Evolutionary conservation across 1,140 invertebrate species (phyloP), one percentile per base, ranked within the genome.

Genomic region (Drosophila lini): DNA sequence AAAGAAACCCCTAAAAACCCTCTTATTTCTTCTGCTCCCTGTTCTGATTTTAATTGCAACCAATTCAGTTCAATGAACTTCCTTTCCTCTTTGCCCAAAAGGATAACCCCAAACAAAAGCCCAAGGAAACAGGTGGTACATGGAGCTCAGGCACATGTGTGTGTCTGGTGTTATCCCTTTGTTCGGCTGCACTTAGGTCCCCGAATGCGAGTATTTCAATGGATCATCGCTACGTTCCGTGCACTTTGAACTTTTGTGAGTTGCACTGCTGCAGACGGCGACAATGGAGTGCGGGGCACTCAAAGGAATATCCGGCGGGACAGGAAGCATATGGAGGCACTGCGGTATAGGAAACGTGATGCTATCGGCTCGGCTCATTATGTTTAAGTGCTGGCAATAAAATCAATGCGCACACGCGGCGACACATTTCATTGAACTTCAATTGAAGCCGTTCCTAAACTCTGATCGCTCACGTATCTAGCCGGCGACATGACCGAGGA

Each of bases 381-480:
- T 89, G 84, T 84, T 89, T 88, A 89, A 88, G 81, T 89, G 78
- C 84, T 75, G 81, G 84, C 84, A 88, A 88, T 88, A 88, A 88
- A 88, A 88, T 88, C 80, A 84, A 89, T 84, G 80, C 80, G 75
- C 78, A 62, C 78, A 62, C 68, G 55, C 42, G 56, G 68, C 80
- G 73, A 83, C 80, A 80, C 77, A 81, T 65, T 67, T 84, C 77
- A 86, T 86, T 60, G 77, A 78, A 84, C 84, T 83, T 90, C 84
- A 90, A 88, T 89, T 89, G 84, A 84, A 81, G 80, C 78, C 74
- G 84, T 84, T 40, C 65, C 42, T 48, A 50, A 61, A 36, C 32
- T 45, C 61, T 19, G 36, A 40, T 34, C 62, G 22, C 60, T 81
- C 81, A 85, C 74, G 81, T 85, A 55, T 25, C 36, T 28, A 25